Percentiles rank a stretch among this genome's conserved stretches.
These are phyloP conservation scores for Xenus cinereus DNA, from an alignment of 2,113 vertebrate species.

Conservation along the genomic window DNA sequence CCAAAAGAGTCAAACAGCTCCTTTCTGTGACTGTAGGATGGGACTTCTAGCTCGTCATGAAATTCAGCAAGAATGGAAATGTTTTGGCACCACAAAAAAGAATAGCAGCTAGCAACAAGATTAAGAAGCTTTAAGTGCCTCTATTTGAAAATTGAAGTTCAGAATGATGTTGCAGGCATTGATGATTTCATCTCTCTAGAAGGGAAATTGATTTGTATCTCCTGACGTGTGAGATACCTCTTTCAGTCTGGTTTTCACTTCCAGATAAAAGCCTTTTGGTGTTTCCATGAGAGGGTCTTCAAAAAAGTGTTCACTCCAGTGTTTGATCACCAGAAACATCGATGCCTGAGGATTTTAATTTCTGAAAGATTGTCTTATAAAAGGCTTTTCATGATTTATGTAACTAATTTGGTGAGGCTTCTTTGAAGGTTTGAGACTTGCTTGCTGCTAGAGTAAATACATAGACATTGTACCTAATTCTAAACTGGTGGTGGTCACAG, in stretches of 20 bases:
- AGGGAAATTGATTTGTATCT: not conserved
- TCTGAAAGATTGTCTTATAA: not conserved
- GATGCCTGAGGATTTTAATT: not conserved
- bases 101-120: not conserved
- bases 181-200: not conserved
- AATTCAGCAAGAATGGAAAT: not conserved
- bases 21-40: not conserved
- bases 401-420: not conserved
- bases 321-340: not conserved
- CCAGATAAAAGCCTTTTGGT: not conserved
- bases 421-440: not conserved
- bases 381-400: not conserved
- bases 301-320: not conserved
- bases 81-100: not conserved
- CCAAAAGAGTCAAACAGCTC: not conserved
- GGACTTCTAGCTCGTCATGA: not conserved
- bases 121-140: not conserved
- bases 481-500: not conserved
- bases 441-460: not conserved
- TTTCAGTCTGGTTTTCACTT: not conserved
- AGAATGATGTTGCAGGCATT: not conserved
- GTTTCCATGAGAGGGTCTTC: rapidly evolving
- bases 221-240: not conserved
- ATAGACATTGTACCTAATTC: not conserved
- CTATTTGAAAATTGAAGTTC: not conserved